Percentiles rank a stretch among this genome's conserved stretches.
Conservation (phyloP, 2,888 invertebrate genomes). For the Plemyria rubiginata region DNA sequence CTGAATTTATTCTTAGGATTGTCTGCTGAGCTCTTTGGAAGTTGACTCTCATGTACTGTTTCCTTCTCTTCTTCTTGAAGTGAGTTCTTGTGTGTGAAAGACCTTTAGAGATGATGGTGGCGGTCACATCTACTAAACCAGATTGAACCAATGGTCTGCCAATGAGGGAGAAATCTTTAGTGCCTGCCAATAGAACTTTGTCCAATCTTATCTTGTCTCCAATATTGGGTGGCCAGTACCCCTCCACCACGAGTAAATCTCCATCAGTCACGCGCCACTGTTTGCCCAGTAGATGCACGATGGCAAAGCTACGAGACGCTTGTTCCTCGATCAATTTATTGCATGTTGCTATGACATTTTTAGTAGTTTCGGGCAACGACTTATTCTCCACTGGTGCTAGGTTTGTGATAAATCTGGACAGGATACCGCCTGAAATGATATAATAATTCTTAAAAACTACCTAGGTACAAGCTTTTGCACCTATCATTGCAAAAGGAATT, state of each 20-base stretch:
- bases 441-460: too few species aligned
- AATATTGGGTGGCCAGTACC: conserved; percentile 92
- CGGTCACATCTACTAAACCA: conserved; percentile 90
- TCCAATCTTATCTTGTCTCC: conserved; percentile 92
- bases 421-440: conserved; percentile 62
- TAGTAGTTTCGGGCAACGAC: conserved; percentile 57
- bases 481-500: too few species aligned
- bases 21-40: conserved; percentile 89
- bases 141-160: conserved; percentile 91
- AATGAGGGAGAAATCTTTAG: conserved; percentile 91
- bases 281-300: conserved; percentile 92
- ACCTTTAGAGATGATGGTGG: conserved; percentile 93
- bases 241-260: conserved; percentile 93
- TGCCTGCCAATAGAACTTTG: conserved; percentile 92
- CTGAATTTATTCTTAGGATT: conserved; percentile 90
- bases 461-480: too few species aligned
- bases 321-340: conserved; percentile 86
- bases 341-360: conserved; percentile 86
- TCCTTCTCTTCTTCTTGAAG: conserved; percentile 90
- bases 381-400: conserved; percentile 56
- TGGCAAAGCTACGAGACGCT: conserved; percentile 90
- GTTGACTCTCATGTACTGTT: conserved; percentile 91
- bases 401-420: conserved; percentile 69
- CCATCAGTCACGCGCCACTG: conserved; percentile 94
- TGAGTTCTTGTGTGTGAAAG: conserved; percentile 91